A percentile compares a stretch with the other conserved stretches of the same genome.
phyloP scores from a whole-genome alignment of 2,113 vertebrate species.

The Lichenostomus cassidix region DNA sequence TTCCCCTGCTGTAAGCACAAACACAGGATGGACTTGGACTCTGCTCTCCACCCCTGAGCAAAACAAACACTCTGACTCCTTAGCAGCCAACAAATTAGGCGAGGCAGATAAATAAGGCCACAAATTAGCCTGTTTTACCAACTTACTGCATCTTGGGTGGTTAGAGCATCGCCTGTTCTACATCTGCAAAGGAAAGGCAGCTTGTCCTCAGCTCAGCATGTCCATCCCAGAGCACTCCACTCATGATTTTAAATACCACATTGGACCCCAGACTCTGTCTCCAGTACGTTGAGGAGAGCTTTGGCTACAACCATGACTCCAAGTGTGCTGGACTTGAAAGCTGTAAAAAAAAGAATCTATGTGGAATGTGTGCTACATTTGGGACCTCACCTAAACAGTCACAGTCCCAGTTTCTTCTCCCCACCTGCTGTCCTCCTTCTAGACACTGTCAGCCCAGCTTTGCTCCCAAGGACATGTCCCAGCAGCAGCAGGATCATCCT shows the following conservation, averaged over 20 bases:
- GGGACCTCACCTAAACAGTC: background rate
- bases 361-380: background rate
- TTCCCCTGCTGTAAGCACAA: background rate
- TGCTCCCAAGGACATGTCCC: background rate
- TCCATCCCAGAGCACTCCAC: background rate
- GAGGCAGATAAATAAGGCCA: background rate
- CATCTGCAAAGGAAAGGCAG: background rate
- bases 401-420: background rate
- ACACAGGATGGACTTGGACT: background rate
- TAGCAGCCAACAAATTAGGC: background rate
- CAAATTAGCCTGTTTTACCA: background rate
- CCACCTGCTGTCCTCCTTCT: background rate
- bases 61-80: background rate
- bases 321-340: background rate
- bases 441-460: rapidly evolving
- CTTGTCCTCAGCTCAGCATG: background rate
- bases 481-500: background rate
- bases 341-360: rapidly evolving
- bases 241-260: background rate
- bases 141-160: background rate
- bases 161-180: background rate
- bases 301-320: background rate
- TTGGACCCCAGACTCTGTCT: background rate
- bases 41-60: background rate
- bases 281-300: background rate